Base-by-base conservation (phyloP, 2,797 vertebrate genomes). In the Esox lucius region DNA sequence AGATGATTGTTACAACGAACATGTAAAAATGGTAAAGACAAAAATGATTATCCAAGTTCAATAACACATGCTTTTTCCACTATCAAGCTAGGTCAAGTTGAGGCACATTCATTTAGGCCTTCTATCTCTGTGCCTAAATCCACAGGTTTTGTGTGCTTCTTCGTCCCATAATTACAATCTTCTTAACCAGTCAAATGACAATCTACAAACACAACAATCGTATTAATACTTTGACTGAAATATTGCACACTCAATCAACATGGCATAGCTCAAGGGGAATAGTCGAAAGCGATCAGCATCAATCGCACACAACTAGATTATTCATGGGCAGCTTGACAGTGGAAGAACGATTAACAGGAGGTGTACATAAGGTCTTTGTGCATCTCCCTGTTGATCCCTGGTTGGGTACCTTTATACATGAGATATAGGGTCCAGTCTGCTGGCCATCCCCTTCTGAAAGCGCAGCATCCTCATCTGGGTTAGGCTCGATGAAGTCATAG, bases 401-500 rank as follows among this genome's bases (percentile, higher is more conserved):
- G 13, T 65, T 26, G 15, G 6, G 46, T 95, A 99, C 97, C 96
- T 98, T 98, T 86, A 95, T 90, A 80, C 94, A 97, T 80, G 96
- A 95, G 72, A 96, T 90, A 79, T 96, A 85, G 5, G 92, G 92
- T 80, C 87, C 93, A 70, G 91, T 93, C 80, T 95, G 95, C 67
- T 93, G 86, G 49, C 97, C 95, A 80, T 94, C 94, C 83, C 98
- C 94, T 83, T 99, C 97, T 85, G 94, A 94, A 84, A 96, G 92
- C 85, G 92, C 90, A 85, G 93, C 90, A 76, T 98, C 97, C 78
- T 98, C 96, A 0, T 94, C 92, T 15, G 94, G 85, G 73, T 86
- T 96, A 68, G 95, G 95, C 74, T 98, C 97, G 88, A 96, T 95
- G 90, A 97, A 97, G 92, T 98, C 98, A 88, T 95, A 98, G 0